Evolutionary conservation across 2,113 vertebrate genomes (phyloP).

Genomic region (Corythaixoides concolor): DNA sequence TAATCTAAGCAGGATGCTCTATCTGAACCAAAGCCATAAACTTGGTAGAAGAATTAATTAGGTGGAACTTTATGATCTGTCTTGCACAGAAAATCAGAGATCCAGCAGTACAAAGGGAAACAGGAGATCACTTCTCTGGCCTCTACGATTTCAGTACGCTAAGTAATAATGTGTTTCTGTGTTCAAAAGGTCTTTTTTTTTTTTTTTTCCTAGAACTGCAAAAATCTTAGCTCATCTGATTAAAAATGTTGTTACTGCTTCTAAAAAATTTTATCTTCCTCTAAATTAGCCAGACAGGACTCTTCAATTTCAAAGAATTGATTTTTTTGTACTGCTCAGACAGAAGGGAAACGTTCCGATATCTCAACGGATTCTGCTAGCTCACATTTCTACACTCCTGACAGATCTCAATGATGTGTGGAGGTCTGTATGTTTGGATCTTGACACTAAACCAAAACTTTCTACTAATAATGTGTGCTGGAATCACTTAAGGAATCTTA

Average conservation of each 20-base stretch:
- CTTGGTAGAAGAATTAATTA: not conserved
- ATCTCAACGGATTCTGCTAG: not conserved
- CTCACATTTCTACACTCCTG: not conserved
- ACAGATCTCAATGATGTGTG: not conserved
- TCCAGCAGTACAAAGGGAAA: not conserved
- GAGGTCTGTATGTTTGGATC: not conserved
- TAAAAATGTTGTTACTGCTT: not conserved
- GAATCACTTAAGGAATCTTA: conserved; percentile 10
- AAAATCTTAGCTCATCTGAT: not conserved
- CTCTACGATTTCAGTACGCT: not conserved
- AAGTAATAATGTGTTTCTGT: not conserved
- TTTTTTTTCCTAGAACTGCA: not conserved
- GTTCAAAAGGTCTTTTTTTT: not conserved
- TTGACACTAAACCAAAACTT: not conserved
- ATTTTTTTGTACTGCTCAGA: not conserved
- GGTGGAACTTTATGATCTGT: not conserved
- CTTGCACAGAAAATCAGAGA: not conserved
- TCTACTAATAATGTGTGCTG: not conserved
- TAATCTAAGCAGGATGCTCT: not conserved
- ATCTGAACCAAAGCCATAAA: not conserved
- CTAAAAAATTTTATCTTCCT: not conserved
- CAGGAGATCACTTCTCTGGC: not conserved
- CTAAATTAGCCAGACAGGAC: not conserved
- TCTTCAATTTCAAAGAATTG: not conserved
- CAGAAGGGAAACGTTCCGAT: not conserved